Conservation (phyloP, 2,888 invertebrate species). For the Drosophila atroscutellata region DNA sequence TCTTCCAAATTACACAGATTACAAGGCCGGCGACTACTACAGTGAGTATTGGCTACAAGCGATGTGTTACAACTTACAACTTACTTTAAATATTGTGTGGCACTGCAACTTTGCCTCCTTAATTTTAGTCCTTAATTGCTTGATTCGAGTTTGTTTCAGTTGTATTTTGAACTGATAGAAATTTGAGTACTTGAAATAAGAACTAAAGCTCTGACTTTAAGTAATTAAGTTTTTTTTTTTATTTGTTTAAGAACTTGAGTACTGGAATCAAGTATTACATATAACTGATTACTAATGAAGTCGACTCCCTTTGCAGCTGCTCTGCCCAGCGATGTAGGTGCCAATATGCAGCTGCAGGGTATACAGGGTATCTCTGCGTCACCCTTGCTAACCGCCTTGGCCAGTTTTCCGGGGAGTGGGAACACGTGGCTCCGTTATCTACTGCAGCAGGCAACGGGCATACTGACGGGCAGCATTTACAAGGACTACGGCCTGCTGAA, state of each 20-base stretch:
- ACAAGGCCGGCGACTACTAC: conserved; percentile 70
- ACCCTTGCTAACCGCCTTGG: conserved; percentile 87
- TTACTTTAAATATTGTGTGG: too few relatives aligned
- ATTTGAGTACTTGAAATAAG: neutral
- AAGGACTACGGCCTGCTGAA: conserved; percentile 91
- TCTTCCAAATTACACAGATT: conserved; percentile 75
- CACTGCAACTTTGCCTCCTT: too few relatives aligned
- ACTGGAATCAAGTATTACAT: neutral
- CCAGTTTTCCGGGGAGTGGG: conserved; percentile 93
- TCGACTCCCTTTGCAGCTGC: conserved; percentile 46
- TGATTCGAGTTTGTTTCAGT: neutral
- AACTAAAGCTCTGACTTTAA: neutral
- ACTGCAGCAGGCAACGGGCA: conserved; percentile 91
- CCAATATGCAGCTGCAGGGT: conserved; percentile 32
- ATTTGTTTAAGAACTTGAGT: neutral
- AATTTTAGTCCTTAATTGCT: neutral
- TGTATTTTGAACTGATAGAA: neutral
- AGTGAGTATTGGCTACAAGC: conserved; percentile 45
- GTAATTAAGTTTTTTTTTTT: neutral
- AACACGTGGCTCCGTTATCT: conserved; percentile 93
- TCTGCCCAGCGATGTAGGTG: conserved; percentile 64
- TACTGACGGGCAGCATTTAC: conserved; percentile 92
- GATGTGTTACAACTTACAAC: neutral
- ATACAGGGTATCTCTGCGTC: conserved; percentile 48
- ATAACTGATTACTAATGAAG: neutral